phyloP scores from a whole-genome alignment of 2,888 invertebrate species.

The Volucella zonaria region DNA sequence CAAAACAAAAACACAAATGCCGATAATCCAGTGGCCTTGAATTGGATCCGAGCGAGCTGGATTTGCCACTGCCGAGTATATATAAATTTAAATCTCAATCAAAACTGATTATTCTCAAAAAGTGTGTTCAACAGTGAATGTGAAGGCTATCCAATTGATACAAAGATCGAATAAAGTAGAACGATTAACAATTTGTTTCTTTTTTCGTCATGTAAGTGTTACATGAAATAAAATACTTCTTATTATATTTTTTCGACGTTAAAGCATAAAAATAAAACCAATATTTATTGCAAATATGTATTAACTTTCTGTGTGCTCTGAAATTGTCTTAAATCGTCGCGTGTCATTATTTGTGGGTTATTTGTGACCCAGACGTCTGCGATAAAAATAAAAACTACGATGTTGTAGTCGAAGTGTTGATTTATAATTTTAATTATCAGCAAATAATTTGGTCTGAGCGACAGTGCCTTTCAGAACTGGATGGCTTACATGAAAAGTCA shows the following conservation, averaged over 20 bases:
- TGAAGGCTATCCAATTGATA: constrained; percentile 65
- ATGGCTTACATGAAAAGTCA: background rate
- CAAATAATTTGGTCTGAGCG: background rate
- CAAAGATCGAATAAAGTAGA: constrained; percentile 8
- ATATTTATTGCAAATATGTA: too few relatives aligned
- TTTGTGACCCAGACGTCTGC: too few relatives aligned
- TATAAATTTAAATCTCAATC: constrained; percentile 62
- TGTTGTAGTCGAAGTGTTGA: too few relatives aligned
- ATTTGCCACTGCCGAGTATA: constrained; percentile 45
- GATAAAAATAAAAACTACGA: too few relatives aligned
- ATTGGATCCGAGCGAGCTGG: constrained; percentile 38
- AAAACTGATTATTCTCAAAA: constrained; percentile 63
- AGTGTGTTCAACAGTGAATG: constrained; percentile 64
- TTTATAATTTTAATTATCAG: background rate
- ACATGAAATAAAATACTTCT: too few relatives aligned
- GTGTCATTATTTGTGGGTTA: too few relatives aligned
- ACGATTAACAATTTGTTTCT: constrained; percentile 2
- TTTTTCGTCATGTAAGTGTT: constrained; percentile 48
- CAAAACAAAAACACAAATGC: constrained; percentile 14
- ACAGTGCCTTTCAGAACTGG: background rate
- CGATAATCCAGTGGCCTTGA: constrained; percentile 59
- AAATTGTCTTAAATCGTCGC: too few relatives aligned
- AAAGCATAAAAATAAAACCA: too few relatives aligned
- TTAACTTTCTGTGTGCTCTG: too few relatives aligned
- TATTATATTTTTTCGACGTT: too few relatives aligned